These are phyloP conservation scores for Chroicocephalus ridibundus DNA, from an alignment of 2,113 vertebrate species.

Conservation along the genomic window DNA sequence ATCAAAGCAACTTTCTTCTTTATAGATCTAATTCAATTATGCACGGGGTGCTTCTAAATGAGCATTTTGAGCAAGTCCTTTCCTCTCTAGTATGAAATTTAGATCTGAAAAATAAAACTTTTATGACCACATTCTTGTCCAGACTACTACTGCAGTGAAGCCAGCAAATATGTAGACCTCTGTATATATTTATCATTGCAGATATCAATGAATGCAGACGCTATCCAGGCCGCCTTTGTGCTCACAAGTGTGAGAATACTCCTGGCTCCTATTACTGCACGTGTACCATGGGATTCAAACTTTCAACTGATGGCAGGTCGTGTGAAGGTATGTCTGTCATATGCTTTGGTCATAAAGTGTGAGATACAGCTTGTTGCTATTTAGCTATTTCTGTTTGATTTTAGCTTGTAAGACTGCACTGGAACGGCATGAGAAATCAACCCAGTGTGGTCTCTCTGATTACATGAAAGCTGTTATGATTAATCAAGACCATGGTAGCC, in stretches of 20 bases:
- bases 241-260: slow-evolving; percentile 94
- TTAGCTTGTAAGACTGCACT: background rate
- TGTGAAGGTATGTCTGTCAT: slow-evolving; percentile 83
- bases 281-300: slow-evolving; percentile 90
- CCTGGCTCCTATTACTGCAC: slow-evolving; percentile 91
- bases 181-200: slow-evolving; percentile 37
- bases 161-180: background rate
- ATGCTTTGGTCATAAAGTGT: background rate
- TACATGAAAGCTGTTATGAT: background rate
- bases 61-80: background rate
- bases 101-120: background rate
- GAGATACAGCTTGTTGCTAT: background rate
- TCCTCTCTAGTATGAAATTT: background rate
- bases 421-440: background rate
- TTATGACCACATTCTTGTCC: background rate
- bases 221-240: slow-evolving; percentile 91
- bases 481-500: background rate
- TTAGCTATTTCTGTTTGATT: background rate
- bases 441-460: background rate
- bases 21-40: background rate
- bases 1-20: slow-evolving; percentile 6
- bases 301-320: slow-evolving; percentile 83
- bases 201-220: slow-evolving; percentile 94
- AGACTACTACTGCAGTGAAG: background rate
- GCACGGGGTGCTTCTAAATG: background rate